A percentile compares a stretch with the other conserved stretches of the same genome.
phyloP scores from a whole-genome alignment of 2,797 vertebrate genomes.

The Columba guinea region DNA sequence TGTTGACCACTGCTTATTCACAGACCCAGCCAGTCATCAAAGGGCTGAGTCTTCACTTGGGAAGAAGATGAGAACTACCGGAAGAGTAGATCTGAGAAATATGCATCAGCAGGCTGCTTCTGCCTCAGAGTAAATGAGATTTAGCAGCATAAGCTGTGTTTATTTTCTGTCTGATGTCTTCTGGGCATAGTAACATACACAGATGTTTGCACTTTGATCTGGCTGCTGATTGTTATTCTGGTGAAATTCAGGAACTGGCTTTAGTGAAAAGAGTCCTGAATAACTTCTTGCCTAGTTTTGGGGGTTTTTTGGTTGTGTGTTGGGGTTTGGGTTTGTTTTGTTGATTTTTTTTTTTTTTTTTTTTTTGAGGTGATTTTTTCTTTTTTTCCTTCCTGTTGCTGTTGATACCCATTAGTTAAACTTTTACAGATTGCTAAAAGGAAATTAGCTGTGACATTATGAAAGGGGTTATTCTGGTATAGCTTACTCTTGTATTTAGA shows the following conservation, averaged over 20 bases:
- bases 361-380: too few relatives aligned
- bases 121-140: not conserved
- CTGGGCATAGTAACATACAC: not conserved
- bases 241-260: not conserved
- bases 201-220: not conserved
- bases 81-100: not conserved
- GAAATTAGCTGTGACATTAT: not conserved
- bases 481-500: not conserved
- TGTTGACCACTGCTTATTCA: not conserved
- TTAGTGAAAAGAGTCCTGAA: not conserved
- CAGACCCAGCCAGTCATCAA: not conserved
- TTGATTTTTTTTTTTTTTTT: not conserved
- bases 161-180: not conserved
- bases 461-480: not conserved
- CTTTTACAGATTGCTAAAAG: not conserved
- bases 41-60: not conserved
- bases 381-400: not conserved
- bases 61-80: not conserved
- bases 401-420: not conserved
- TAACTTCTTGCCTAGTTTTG: not conserved
- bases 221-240: not conserved
- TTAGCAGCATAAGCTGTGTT: not conserved
- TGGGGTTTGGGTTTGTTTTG: too few relatives aligned
- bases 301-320: not conserved
- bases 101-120: not conserved